Base-by-base conservation (phyloP, 1,140 invertebrate species). In the Hylyphantes graminicola region DNA sequence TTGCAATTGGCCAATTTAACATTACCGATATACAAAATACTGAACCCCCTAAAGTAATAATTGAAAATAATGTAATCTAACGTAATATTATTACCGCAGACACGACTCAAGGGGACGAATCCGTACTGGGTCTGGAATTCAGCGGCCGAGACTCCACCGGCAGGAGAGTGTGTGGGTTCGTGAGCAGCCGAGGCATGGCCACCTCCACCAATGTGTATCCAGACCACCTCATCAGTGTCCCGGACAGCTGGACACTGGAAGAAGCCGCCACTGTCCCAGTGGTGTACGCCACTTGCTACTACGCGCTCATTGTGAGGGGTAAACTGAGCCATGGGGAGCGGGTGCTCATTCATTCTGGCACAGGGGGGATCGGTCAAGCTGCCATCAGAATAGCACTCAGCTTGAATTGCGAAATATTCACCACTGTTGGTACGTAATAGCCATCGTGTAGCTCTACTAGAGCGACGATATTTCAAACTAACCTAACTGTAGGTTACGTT, bases 361-460 rank as follows among this genome's bases (percentile, higher is more conserved):
- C 95, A 86, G 98, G 97, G 86, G 97, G 97, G 87, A 96, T 98
- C n/a, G 97, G 97, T 9, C 96, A 97, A 91, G 97, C 97, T 7
- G 96, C 97, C 83, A 98, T 99, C 87, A 91, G 95, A 8, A 96
- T 99, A 87, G 96, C 96, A 21, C 90, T 98, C 8, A 93, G 94
- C 87, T 93, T 94, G 90, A 95, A 95, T 17, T 95, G 96, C 89
- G 94, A 94, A 10, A 91, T 98, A 0, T 98, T 93, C 89, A 97
- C 96, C 0, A 98, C 96, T 0, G 96, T 97, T 48, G 94, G 95
- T 61, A 95, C 73, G 86, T 67, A 21, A n/a, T n/a, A n/a, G n/a
- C n/a, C n/a, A n/a, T n/a, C n/a, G n/a, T n/a, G n/a, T n/a, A n/a
- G n/a, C n/a, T n/a, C n/a, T n/a, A n/a, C n/a, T n/a, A n/a, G n/a